phyloP scores from a whole-genome alignment of 2,888 invertebrate genomes.

The Hoplodrina ambigua region DNA sequence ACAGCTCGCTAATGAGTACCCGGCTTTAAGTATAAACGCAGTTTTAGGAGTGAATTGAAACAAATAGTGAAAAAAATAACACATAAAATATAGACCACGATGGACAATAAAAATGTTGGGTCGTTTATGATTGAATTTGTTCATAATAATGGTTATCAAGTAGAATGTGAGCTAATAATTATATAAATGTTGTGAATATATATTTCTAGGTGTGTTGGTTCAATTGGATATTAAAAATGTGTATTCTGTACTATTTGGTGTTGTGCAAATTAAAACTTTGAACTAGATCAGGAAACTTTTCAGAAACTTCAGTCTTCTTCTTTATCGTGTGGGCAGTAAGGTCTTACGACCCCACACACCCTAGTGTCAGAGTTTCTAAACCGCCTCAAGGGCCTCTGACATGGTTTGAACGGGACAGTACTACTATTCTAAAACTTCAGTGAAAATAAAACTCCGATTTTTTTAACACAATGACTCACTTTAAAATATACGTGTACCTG shows the following conservation, averaged over 20 bases:
- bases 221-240: not conserved
- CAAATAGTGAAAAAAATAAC: not conserved
- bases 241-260: not conserved
- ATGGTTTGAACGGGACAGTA: too few relatives aligned
- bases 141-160: not conserved
- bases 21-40: too few relatives aligned
- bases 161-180: slow-evolving; percentile 44
- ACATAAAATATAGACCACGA: not conserved
- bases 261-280: not conserved
- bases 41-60: not conserved
- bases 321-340: too few relatives aligned
- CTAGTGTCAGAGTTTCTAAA: too few relatives aligned
- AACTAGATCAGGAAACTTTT: not conserved
- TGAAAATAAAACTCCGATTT: too few relatives aligned
- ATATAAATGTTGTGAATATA: slow-evolving; percentile 45
- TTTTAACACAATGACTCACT: too few relatives aligned
- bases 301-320: too few relatives aligned
- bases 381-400: too few relatives aligned
- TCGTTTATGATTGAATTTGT: not conserved
- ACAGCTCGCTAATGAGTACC: too few relatives aligned
- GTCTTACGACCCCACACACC: too few relatives aligned
- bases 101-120: slow-evolving; percentile 25
- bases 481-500: too few relatives aligned
- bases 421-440: too few relatives aligned
- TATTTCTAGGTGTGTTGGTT: slow-evolving; percentile 13